phyloP scores from a whole-genome alignment of 2,113 vertebrate species.

The Seriola aureovittata region DNA sequence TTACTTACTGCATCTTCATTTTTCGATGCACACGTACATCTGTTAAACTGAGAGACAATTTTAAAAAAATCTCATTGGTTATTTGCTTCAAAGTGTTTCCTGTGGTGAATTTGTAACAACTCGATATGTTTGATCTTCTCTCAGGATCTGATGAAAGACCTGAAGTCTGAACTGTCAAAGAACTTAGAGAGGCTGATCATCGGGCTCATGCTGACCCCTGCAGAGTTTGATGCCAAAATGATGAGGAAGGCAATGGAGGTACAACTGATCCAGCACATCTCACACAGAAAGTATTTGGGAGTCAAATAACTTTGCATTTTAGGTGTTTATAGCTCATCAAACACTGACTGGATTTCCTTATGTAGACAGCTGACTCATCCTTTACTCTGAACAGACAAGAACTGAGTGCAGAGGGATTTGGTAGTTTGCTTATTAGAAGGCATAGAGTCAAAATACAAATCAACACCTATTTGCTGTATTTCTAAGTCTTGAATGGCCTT shows the following conservation, averaged over 20 bases:
- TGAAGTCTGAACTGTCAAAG: constrained; percentile 96
- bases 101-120: neutral
- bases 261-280: neutral
- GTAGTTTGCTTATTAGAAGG: neutral
- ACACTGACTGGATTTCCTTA: neutral
- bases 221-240: constrained; percentile 97
- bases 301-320: constrained; percentile 31
- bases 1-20: neutral
- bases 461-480: neutral
- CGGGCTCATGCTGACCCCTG: constrained; percentile 93
- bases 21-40: neutral
- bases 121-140: neutral
- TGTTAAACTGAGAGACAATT: neutral
- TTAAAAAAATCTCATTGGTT: neutral
- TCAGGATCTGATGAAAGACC: constrained; percentile 95
- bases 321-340: neutral
- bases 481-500: neutral
- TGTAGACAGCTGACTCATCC: constrained; percentile 18
- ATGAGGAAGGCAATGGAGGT: constrained; percentile 96
- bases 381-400: neutral
- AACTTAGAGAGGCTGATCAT: constrained; percentile 93
- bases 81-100: neutral
- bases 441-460: neutral
- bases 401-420: neutral
- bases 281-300: constrained; percentile 27